Evolutionary conservation across 2,797 vertebrate genomes (phyloP), one percentile per base, ranked within the genome.

Genomic region (Todus mexicanus): DNA sequence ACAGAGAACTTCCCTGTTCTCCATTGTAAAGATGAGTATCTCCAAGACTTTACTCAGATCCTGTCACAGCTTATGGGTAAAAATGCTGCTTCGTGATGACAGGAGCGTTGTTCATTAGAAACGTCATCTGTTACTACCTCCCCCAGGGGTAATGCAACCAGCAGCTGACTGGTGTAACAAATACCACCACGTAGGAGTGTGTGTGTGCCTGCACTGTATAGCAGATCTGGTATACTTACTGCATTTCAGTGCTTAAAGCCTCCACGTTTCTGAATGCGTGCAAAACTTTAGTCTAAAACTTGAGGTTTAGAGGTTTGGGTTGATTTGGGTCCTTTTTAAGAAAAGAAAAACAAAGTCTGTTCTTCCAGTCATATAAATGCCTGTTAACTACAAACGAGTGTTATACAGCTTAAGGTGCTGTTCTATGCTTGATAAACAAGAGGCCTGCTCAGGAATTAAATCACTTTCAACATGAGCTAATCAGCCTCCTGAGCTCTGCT

Each of bases 171-270:
- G 11, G 6, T 7, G 26, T 38, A 42, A 50, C 37, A 50, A 37
- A 37, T 7, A 33, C 7, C 2, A 2, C 3, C 21, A 18, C 1
- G 0, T 4, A 29, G 33, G 29, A 66, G 31, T 0, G 3, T 8
- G 72, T 17, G 13, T 20, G 68, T 11, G 47, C 29, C 4, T 5
- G 1, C n/a, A 15, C 11, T 15, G 40, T 40, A 40, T 40, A 40
- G 6, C 29, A 26, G 26, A 22, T 57, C 51, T 20, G 29, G 29
- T 43, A 11, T 12, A 21, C 16, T 7, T 11, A 14, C 12, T 27
- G 21, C 23, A 22, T 11, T 29, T 37, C 40, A 35, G 23, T 10
- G n/a, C 60, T 31, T n/a, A 51, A 45, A 84, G 37, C 18, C 17
- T 47, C 11, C 14, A n/a, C 8, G 22, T 11, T 64, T 37, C 38